Evolutionary conservation across 1,140 invertebrate genomes (phyloP).

Genomic region (Brachionus rubens): DNA sequence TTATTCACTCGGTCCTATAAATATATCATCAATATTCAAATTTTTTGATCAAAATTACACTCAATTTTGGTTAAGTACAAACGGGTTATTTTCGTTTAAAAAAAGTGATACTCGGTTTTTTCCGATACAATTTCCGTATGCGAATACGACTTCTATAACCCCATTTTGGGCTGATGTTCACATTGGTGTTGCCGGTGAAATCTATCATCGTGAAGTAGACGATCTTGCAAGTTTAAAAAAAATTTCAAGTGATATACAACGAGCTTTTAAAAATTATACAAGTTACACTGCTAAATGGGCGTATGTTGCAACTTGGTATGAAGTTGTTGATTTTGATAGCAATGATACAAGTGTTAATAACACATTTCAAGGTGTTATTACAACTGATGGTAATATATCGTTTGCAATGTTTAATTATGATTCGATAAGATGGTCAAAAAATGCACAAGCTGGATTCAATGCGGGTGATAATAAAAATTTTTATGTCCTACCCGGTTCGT

Average conservation of each 20-base stretch:
- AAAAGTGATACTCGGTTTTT: neutral
- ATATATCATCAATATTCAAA: neutral
- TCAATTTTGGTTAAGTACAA: neutral
- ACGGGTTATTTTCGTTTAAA: neutral
- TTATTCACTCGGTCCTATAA: neutral
- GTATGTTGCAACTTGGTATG: slow-evolving; percentile 11
- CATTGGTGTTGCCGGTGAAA: neutral
- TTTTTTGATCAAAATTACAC: neutral
- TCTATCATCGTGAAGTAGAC: neutral
- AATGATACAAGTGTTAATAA: neutral
- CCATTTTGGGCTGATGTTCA: slow-evolving; percentile 17
- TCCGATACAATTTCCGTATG: neutral
- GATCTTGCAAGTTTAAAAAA: neutral
- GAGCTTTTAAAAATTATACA: neutral
- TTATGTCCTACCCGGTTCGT: neutral
- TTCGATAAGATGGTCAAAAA: neutral
- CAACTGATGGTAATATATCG: neutral
- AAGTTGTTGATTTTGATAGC: neutral
- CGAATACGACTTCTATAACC: neutral
- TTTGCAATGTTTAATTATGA: slow-evolving; percentile 23
- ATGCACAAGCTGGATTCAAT: slow-evolving; percentile 30
- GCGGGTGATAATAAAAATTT: slow-evolving; percentile 11
- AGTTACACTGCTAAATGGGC: neutral
- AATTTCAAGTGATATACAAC: neutral
- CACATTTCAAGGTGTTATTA: slow-evolving; percentile 11